phyloP scores from a whole-genome alignment of 1,140 invertebrate species.

The Prorops nasuta region DNA sequence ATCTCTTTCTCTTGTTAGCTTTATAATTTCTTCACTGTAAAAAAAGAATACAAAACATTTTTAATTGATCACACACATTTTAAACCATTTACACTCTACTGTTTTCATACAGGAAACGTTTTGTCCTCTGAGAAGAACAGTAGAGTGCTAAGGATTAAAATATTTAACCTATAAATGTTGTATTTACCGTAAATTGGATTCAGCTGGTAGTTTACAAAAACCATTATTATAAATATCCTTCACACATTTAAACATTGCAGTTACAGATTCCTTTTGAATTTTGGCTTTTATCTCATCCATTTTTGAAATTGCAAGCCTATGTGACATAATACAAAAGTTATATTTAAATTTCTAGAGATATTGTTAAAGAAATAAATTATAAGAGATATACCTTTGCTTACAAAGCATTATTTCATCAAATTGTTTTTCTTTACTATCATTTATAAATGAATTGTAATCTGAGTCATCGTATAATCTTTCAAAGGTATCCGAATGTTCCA shows the following conservation, averaged over 20 bases:
- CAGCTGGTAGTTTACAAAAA: slow-evolving; percentile 29
- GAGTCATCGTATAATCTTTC: slow-evolving; percentile 19
- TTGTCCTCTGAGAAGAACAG: too few relatives aligned
- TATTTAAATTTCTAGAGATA: slow-evolving; percentile 15
- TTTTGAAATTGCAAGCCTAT: slow-evolving; percentile 31
- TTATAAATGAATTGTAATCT: slow-evolving; percentile 25
- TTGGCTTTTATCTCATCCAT: slow-evolving; percentile 33
- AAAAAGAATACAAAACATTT: slow-evolving; percentile 2
- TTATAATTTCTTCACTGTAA: slow-evolving; percentile 37
- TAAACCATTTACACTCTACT: too few relatives aligned
- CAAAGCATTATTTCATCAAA: slow-evolving; percentile 34
- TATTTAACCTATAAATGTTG: slow-evolving; percentile 14
- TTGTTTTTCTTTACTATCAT: slow-evolving; percentile 24
- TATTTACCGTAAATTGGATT: slow-evolving; percentile 25
- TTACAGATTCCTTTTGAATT: slow-evolving; percentile 24
- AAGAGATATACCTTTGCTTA: slow-evolving; percentile 34
- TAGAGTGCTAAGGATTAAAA: slow-evolving; percentile 15
- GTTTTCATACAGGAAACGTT: too few relatives aligned
- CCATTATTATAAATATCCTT: slow-evolving; percentile 38
- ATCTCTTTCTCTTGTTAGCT: slow-evolving; percentile 35
- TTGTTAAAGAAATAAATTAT: slow-evolving; percentile 1
- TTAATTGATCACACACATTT: not conserved
- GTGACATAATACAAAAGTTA: slow-evolving; percentile 6
- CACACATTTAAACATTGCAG: slow-evolving; percentile 22
- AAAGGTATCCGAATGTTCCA: slow-evolving; percentile 16